Evolutionary conservation across 2,888 invertebrate species (phyloP), one percentile per base, ranked within the genome.

Genomic region (Pterobdella sp.): DNA sequence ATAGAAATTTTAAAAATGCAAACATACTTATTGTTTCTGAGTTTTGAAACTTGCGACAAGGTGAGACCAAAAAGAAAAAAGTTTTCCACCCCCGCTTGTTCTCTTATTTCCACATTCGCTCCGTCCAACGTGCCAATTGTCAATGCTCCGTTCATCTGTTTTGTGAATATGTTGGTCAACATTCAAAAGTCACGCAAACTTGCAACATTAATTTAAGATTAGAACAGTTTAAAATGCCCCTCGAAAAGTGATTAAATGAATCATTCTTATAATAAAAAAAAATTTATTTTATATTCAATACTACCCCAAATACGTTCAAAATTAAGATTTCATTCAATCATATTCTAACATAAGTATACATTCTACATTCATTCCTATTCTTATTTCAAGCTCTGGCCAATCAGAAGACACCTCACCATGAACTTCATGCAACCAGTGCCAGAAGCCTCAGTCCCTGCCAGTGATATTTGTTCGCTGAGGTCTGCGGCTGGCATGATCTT

Each of bases 361-460:
- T 3, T 29, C 36, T 36, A 68, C 68, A 37, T 32, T 1, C 1
- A 66, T 31, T 66, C 42, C 1, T 36, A 22, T 18, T 29, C 10
- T 18, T 64, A 14, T 14, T 18, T 52, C 18, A 52, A 52, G 18
- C 52, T 52, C 22, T 52, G 52, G n/a, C n/a, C n/a, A n/a, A n/a
- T n/a, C n/a, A n/a, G n/a, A n/a, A 56, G 1, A 1, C 34, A 49
- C 74, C 80, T 79, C 79, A 88, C 88, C 92, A 92, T 92, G 87
- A 98, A 97, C 86, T 99, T 98, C 98, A 99, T 99, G 87, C 99
- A 99, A 76, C 94, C 94, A 29, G 98, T 98, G 77, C 98, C 98
- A 0, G 96, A 97, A 0, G 98, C 98, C 84, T 99, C 98, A 0
- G 98, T 98, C 78, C 98, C 98, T 72, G 98, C 98, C 0, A 97